Percentiles rank a stretch among this genome's conserved stretches.
Evolutionary conservation across 2,888 invertebrate genomes (phyloP).

Genomic region (Diogma glabrata): DNA sequence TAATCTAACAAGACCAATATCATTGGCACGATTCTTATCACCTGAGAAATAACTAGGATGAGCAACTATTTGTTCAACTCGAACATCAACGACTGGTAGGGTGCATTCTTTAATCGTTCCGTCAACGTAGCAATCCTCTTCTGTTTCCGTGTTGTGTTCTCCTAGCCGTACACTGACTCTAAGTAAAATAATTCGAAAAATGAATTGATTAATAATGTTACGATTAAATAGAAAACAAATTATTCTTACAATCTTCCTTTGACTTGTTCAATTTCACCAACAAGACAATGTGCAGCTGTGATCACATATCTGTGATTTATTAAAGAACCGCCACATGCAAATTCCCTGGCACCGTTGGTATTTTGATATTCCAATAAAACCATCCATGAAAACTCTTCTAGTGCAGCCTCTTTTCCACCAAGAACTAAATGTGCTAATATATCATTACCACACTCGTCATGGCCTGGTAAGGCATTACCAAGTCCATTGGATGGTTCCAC

Average conservation of each 20-base stretch:
- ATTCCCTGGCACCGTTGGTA: background rate
- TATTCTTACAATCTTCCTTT: background rate
- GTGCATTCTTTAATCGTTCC: slow-evolving; percentile 23
- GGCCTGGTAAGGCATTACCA: slow-evolving; percentile 25
- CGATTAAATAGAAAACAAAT: slow-evolving; percentile 26
- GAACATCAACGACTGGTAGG: slow-evolving; percentile 26
- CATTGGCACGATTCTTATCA: slow-evolving; percentile 27
- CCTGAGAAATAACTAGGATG: slow-evolving; percentile 28
- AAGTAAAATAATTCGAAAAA: background rate
- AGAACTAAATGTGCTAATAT: slow-evolving; percentile 44
- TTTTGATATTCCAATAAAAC: slow-evolving; percentile 42
- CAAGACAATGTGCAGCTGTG: slow-evolving; percentile 15
- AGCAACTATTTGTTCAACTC: slow-evolving; percentile 24
- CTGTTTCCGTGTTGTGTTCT: slow-evolving; percentile 8
- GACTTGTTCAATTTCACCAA: background rate
- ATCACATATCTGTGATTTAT: slow-evolving; percentile 15
- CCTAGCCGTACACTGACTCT: slow-evolving; percentile 22
- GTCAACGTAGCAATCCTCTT: slow-evolving; percentile 5
- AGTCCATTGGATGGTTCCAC: slow-evolving; percentile 17
- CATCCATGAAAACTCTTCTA: slow-evolving; percentile 55
- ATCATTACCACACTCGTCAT: slow-evolving; percentile 27
- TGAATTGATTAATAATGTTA: background rate
- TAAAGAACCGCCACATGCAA: slow-evolving; percentile 15
- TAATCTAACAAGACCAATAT: slow-evolving; percentile 32
- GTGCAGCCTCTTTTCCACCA: slow-evolving; percentile 48